These are phyloP conservation scores for Potorous gilbertii DNA, from an alignment of 2,797 vertebrate genomes.

Conservation along the genomic window DNA sequence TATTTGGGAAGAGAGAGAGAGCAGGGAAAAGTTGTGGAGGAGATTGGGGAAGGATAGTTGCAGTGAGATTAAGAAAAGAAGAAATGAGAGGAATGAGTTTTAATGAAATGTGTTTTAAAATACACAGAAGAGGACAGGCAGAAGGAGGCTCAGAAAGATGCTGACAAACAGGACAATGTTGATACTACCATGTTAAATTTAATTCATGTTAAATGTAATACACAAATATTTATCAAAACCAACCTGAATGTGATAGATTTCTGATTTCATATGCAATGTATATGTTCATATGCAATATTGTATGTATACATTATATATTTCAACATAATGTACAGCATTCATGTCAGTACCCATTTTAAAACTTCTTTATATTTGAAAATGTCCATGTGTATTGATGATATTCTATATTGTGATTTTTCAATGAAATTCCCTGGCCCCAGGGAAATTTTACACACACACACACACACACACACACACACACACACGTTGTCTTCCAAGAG, in stretches of 20 bases:
- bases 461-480: not conserved
- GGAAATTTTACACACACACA: not conserved
- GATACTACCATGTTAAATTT: not conserved
- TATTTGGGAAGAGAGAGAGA: not conserved
- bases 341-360: not conserved
- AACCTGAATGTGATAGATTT: not conserved
- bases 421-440: not conserved
- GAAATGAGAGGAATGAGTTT: not conserved
- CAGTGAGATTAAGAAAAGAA: not conserved
- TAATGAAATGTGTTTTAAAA: not conserved
- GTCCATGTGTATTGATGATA: not conserved
- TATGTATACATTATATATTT: not conserved
- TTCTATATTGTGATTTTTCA: not conserved
- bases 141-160: not conserved
- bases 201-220: not conserved
- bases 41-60: not conserved
- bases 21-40: not conserved
- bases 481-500: not conserved
- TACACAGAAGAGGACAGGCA: not conserved
- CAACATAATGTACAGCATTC: not conserved
- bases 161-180: not conserved
- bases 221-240: not conserved
- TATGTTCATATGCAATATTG: not conserved
- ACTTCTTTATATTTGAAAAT: not conserved
- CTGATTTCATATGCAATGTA: not conserved